Evolutionary conservation across 2,888 invertebrate genomes (phyloP), one percentile per base, ranked within the genome.

Genomic region (Agrochola circellaris): DNA sequence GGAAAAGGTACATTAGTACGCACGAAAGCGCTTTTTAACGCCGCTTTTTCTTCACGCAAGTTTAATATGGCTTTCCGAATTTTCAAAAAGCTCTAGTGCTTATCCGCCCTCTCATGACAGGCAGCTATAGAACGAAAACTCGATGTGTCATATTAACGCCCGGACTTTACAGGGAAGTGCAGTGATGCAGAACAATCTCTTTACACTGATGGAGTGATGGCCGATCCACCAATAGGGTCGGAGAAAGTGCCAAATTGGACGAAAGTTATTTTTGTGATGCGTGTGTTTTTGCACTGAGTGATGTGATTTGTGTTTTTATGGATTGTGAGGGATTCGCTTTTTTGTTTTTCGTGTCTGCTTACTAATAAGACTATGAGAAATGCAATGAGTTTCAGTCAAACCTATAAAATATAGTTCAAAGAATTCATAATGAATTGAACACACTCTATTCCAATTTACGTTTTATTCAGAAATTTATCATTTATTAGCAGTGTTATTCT

Each of bases 161-260:
- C 15, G 13, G 26, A 2, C 58, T 26, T 1, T 72, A 61, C 74
- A 71, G 72, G 74, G 75, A 79, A 75, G 75, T 76, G 81, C 74
- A 79, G 13, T 87, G 75, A 81, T 34, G 81, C 75, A 78, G 81
- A 87, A 87, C 84, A 84, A 85, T 87, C 81, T 82, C 78, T 86
- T 84, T 73, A 69, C 84, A 87, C 84, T 82, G 86, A 79, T 81
- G 86, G 76, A 79, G 81, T 83, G 85, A 79, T 82, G 87, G 85
- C 81, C 80, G 73, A 65, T 73, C 83, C 72, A 74, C 84, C 83
- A 89, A 89, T 87, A 86, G 87, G 90, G 88, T 86, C 89, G 85
- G 91, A 87, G 91, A 92, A 92, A 93, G 91, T 89, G 80, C 80
- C 81, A 87, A 87, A 89, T 87, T 83, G 73, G 67, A 84, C 74